These are phyloP conservation scores for Brachyalestes nurse DNA, from an alignment of 2,797 vertebrate species.

Conservation along the genomic window DNA sequence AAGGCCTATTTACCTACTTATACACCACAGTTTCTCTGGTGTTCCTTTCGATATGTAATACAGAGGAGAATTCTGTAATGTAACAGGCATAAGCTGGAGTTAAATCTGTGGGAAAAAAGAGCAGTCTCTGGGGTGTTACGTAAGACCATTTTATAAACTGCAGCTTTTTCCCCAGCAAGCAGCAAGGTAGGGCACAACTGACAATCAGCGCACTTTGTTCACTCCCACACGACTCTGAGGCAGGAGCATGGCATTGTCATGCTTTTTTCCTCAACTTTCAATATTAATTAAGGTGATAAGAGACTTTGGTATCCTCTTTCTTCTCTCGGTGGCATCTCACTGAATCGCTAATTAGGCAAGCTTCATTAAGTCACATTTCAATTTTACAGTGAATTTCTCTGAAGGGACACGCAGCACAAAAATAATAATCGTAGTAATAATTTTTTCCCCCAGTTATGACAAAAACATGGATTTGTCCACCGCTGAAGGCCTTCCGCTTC, in stretches of 20 bases:
- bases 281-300: slow-evolving; percentile 78
- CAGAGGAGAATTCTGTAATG: neutral
- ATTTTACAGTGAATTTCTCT: slow-evolving; percentile 67
- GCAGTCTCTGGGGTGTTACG: slow-evolving; percentile 7
- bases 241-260: slow-evolving; percentile 32
- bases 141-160: slow-evolving; percentile 11
- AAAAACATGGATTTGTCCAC: slow-evolving; percentile 65
- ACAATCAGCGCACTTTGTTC: neutral
- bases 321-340: slow-evolving; percentile 58
- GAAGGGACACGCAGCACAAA: slow-evolving; percentile 63
- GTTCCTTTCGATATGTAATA: neutral
- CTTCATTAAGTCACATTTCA: slow-evolving; percentile 76
- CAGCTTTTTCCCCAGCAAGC: slow-evolving; percentile 17
- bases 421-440: slow-evolving; percentile 61
- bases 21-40: neutral
- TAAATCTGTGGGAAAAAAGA: neutral
- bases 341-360: slow-evolving; percentile 76
- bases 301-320: slow-evolving; percentile 68
- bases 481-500: slow-evolving; percentile 60
- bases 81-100: neutral
- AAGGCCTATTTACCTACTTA: slow-evolving; percentile 16
- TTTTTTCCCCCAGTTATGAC: slow-evolving; percentile 45
- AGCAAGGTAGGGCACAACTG: slow-evolving; percentile 13
- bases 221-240: slow-evolving; percentile 3
- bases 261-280: slow-evolving; percentile 60